Conservation (phyloP, 2,113 vertebrate genomes). For the Paramisgurnus dabryanus region DNA sequence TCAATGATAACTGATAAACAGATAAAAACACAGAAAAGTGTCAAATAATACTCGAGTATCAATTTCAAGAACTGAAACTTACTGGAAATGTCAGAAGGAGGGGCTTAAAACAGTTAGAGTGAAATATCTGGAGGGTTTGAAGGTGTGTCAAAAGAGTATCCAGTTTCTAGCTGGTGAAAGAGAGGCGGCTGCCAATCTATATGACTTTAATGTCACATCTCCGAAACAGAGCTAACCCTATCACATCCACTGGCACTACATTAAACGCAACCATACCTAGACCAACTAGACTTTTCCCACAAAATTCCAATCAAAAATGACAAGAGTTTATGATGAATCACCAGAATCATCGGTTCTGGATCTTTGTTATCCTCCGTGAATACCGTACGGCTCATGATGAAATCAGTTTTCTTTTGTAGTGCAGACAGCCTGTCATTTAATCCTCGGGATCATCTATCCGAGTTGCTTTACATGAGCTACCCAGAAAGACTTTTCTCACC, state of each 20-base stretch:
- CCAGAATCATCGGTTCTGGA: not conserved
- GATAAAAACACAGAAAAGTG: conserved; percentile 8
- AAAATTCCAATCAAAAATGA: not conserved
- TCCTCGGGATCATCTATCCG: conserved; percentile 30
- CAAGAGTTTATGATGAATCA: not conserved
- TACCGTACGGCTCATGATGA: not conserved
- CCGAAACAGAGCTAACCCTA: conserved; percentile 7
- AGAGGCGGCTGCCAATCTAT: not conserved
- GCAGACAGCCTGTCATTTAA: conserved; percentile 19
- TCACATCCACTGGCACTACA: not conserved
- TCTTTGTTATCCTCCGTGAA: not conserved
- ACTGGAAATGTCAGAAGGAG: conserved; percentile 40
- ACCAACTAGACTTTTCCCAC: not conserved
- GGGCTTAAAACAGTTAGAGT: conserved; percentile 24
- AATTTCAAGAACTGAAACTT: conserved; percentile 26
- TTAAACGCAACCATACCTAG: not conserved
- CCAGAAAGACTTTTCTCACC: conserved; percentile 10
- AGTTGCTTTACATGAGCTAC: conserved; percentile 5
- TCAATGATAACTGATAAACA: not conserved
- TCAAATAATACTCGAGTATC: conserved; percentile 36
- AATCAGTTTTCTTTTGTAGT: conserved; percentile 28
- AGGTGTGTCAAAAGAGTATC: conserved; percentile 34
- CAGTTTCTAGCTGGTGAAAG: conserved; percentile 37
- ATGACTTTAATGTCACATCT: not conserved
- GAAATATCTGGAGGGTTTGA: conserved; percentile 19